These are phyloP conservation scores for Siniperca knerii DNA, from an alignment of 2,113 vertebrate species.

Conservation along the genomic window DNA sequence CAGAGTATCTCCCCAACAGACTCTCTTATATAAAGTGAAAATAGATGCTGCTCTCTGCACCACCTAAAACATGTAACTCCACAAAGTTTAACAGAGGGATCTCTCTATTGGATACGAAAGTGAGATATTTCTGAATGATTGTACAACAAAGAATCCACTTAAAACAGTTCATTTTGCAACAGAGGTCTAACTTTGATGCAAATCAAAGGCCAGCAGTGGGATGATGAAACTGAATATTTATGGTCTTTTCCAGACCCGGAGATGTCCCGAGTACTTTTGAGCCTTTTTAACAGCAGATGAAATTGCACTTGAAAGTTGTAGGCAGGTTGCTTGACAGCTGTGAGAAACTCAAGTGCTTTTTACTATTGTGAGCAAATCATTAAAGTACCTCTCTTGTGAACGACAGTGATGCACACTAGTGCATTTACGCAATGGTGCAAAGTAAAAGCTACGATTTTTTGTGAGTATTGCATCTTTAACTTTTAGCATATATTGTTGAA, in stretches of 20 bases:
- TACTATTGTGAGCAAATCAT: constrained; percentile 63
- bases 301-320: constrained; percentile 76
- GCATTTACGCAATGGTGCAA: constrained; percentile 29
- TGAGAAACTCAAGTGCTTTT: constrained; percentile 65
- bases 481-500: neutral
- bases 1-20: constrained; percentile 2
- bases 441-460: constrained; percentile 14
- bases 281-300: constrained; percentile 63
- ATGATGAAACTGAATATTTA: constrained; percentile 74
- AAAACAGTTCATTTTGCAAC: constrained; percentile 45
- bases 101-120: constrained; percentile 11
- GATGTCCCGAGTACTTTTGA: constrained; percentile 55
- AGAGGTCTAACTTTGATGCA: constrained; percentile 53
- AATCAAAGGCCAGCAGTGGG: constrained; percentile 59
- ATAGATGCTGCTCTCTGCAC: neutral
- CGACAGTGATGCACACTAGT: constrained; percentile 11
- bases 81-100: neutral
- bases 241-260: constrained; percentile 45
- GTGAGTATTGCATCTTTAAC: constrained; percentile 1
- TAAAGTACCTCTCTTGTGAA: constrained; percentile 54
- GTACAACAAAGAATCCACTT: constrained; percentile 42
- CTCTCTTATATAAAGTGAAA: neutral
- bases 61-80: constrained; percentile 6
- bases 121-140: constrained; percentile 26
- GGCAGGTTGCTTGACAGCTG: constrained; percentile 64